Percentiles rank a stretch among this genome's conserved stretches.
Evolutionary conservation across 2,113 vertebrate genomes (phyloP).

Genomic region (Pleuronectes platessa): DNA sequence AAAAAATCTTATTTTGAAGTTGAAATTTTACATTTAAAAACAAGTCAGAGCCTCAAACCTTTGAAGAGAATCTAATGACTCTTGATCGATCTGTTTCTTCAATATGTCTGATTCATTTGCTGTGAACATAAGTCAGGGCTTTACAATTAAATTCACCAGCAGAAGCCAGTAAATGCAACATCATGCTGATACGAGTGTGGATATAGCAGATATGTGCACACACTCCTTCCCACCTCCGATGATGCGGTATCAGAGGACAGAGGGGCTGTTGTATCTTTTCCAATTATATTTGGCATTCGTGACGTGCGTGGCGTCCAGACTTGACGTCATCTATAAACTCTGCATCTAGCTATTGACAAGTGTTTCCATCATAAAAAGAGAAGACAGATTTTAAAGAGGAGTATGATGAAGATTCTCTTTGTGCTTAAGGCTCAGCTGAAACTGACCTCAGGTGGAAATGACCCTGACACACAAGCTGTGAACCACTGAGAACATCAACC

Average conservation of each 20-base stretch:
- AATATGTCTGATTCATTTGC: neutral
- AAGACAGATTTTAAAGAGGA: neutral
- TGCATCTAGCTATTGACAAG: neutral
- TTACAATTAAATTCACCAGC: neutral
- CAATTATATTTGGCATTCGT: neutral
- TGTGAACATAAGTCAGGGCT: too few relatives aligned
- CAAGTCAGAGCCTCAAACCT: too few relatives aligned
- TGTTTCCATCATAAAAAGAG: conserved; percentile 27
- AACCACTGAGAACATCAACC: neutral
- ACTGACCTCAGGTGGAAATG: conserved; percentile 25
- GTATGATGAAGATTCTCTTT: conserved; percentile 1
- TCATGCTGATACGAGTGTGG: too few relatives aligned
- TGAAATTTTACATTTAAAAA: too few relatives aligned
- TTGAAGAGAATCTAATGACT: too few relatives aligned
- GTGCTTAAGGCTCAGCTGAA: conserved; percentile 16
- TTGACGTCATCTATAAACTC: conserved; percentile 11
- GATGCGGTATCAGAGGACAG: neutral
- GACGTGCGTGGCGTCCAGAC: conserved; percentile 2
- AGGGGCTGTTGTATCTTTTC: neutral
- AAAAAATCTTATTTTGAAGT: neutral
- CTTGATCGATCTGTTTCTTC: too few relatives aligned
- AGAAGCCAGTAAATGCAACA: neutral
- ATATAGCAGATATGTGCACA: too few relatives aligned
- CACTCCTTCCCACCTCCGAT: neutral
- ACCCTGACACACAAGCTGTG: neutral